Evolutionary conservation across 2,888 invertebrate genomes (phyloP).

Genomic region (Sceliomorpha sp.): DNA sequence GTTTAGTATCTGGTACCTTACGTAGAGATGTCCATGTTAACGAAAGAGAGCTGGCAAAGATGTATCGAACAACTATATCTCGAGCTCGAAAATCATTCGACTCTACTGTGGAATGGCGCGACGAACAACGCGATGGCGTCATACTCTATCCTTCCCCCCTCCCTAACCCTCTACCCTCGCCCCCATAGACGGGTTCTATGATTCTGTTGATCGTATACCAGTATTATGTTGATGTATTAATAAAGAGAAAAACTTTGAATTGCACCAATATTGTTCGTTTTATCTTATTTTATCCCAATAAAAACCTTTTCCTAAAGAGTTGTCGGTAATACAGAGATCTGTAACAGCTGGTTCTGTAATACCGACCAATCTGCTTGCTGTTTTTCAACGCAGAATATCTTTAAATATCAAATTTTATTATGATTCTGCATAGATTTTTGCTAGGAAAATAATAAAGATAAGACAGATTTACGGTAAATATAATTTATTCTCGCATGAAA

Average conservation of each 20-base stretch:
- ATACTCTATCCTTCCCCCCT: constrained; percentile 36
- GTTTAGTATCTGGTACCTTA: constrained; percentile 2
- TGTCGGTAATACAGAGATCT: too few species aligned
- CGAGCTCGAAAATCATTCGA: constrained; percentile 21
- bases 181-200: constrained; percentile 70
- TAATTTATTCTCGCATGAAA: constrained; percentile 77
- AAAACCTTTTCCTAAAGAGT: neutral
- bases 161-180: too few species aligned
- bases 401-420: too few species aligned
- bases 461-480: constrained; percentile 69
- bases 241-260: constrained; percentile 57
- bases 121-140: constrained; percentile 24
- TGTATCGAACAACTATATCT: constrained; percentile 15
- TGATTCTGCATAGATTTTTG: too few species aligned
- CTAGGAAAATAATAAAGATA: too few species aligned
- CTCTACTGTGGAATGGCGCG: constrained; percentile 27
- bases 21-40: constrained; percentile 13
- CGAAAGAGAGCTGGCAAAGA: constrained; percentile 27
- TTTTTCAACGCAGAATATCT: too few species aligned
- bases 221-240: constrained; percentile 76
- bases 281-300: constrained; percentile 1
- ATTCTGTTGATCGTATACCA: constrained; percentile 63
- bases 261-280: constrained; percentile 30
- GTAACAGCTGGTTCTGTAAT: too few species aligned
- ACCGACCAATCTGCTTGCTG: too few species aligned